A percentile compares a stretch with the other conserved stretches of the same genome.
Evolutionary conservation across 2,797 vertebrate genomes (phyloP).

Genomic region (Gymnopithys bicolor): DNA sequence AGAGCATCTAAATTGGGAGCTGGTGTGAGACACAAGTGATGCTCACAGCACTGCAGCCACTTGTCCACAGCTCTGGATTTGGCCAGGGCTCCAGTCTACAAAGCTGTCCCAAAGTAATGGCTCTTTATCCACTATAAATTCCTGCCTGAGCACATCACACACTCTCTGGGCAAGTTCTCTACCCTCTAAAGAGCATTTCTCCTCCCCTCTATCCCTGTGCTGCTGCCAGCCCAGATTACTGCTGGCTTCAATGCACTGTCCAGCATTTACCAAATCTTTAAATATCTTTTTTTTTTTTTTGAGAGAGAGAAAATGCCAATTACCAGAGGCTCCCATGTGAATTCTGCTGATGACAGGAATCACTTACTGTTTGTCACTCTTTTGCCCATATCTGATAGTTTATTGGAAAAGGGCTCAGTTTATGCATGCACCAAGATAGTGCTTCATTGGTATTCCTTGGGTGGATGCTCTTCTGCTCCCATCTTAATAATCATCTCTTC

Average conservation of each 20-base stretch:
- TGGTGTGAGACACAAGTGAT: not conserved
- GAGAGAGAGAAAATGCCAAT: slow-evolving; percentile 22
- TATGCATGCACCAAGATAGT: not conserved
- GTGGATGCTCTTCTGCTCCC: slow-evolving; percentile 27
- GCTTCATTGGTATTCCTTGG: slow-evolving; percentile 66
- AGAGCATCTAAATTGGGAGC: not conserved
- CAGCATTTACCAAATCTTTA: not conserved
- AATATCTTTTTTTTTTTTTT: not conserved
- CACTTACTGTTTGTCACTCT: slow-evolving; percentile 40
- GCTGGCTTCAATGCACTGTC: not conserved
- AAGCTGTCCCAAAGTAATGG: not conserved
- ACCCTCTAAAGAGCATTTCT: not conserved
- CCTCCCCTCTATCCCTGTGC: not conserved
- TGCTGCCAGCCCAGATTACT: not conserved
- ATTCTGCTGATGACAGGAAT: slow-evolving; percentile 47
- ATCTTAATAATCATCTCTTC: slow-evolving; percentile 70
- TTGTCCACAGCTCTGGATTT: not conserved
- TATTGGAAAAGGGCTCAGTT: slow-evolving; percentile 6
- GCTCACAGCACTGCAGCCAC: not conserved
- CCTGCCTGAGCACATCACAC: not conserved
- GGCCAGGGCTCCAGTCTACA: not conserved
- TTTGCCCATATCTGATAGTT: slow-evolving; percentile 27
- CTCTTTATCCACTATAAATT: not conserved
- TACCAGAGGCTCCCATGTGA: not conserved
- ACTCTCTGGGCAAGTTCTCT: not conserved